Base-by-base conservation (phyloP, 2,888 invertebrate species). In the Sarcophaga variegata region DNA sequence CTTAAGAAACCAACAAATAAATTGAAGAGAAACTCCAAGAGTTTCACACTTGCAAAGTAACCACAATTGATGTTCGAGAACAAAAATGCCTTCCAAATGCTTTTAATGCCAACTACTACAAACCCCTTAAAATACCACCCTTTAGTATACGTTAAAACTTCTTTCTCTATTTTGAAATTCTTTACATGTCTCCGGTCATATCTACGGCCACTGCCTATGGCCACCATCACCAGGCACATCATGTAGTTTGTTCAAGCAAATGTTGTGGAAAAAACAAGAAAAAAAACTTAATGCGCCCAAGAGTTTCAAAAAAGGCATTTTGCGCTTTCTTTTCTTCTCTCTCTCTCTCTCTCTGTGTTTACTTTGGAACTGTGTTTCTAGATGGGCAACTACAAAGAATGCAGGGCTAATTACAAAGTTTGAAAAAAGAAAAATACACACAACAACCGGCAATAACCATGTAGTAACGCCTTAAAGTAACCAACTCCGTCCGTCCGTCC, bases 371-470 rank as follows among this genome's bases (percentile, higher is more conserved):
- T n/a, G 20, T 59, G 54, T 70, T 79, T 66, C 66, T 81, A 20
- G 69, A 49, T 47, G 47, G 27, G 60, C 72, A 59, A 60, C 64
- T 54, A 59, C 60, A 37, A 66, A 10, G 8, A 37, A 37, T 37
- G 37, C 81, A 82, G 75, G 79, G 85, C 85, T 85, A 85, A 85
- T 85, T 85, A 85, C 81, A 81, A 75, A 82, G 75, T 85, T 75
- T 78, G 70, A 74, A 82, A 79, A 22, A 69, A 69, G 70, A 81
- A 63, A 37, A 63, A 47, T 27, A 69, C 60, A 75, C 37, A 75
- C 37, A 75, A 80, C 2, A 81, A 80, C 17, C 4, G 45, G 37
- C 37, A 37, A 37, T 37, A 10, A 37, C 37, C n/a, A 70, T 10
- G 37, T 37, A 81, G 69, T 69, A 78, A 81, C 77, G 72, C 69